phyloP scores from a whole-genome alignment of 2,113 vertebrate genomes.

The Limanda limanda region DNA sequence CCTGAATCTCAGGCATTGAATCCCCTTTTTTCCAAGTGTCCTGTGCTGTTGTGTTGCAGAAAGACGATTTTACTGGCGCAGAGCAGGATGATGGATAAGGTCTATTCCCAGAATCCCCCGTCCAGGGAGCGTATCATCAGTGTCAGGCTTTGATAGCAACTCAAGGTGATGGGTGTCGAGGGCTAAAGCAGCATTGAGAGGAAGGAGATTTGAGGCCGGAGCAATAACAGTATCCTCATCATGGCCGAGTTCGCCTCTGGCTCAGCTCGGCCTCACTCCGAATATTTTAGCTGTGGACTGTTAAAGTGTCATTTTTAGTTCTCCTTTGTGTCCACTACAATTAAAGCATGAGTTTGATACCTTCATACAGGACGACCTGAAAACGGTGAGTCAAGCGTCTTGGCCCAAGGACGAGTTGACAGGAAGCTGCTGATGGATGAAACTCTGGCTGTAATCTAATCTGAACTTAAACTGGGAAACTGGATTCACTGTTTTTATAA shows the following conservation, averaged over 20 bases:
- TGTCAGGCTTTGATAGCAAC: constrained; percentile 56
- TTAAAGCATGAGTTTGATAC: constrained; percentile 15
- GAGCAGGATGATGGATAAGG: constrained; percentile 62
- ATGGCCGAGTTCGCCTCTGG: constrained; percentile 26
- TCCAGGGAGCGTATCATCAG: constrained; percentile 53
- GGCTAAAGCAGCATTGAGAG: constrained; percentile 36
- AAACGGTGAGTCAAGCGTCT: neutral
- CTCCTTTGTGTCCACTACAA: constrained; percentile 2
- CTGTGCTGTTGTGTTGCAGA: constrained; percentile 40
- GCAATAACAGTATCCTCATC: constrained; percentile 44
- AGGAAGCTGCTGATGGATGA: constrained; percentile 10
- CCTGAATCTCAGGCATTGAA: constrained; percentile 56
- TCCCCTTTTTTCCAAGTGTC: constrained; percentile 35
- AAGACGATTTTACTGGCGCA: constrained; percentile 51
- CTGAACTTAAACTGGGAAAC: constrained; percentile 2
- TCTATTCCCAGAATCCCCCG: constrained; percentile 58
- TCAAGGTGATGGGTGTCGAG: constrained; percentile 65
- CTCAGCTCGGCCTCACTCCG: constrained; percentile 19
- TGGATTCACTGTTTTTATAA: constrained; percentile 9
- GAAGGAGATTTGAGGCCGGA: constrained; percentile 42
- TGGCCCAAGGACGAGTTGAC: constrained; percentile 4
- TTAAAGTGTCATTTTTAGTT: constrained; percentile 9
- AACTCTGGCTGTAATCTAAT: neutral
- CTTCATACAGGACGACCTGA: constrained; percentile 9
- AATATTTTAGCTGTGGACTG: constrained; percentile 9